These are phyloP conservation scores for Cataglyphis hispanica DNA, from an alignment of 1,140 invertebrate genomes.

Conservation along the genomic window DNA sequence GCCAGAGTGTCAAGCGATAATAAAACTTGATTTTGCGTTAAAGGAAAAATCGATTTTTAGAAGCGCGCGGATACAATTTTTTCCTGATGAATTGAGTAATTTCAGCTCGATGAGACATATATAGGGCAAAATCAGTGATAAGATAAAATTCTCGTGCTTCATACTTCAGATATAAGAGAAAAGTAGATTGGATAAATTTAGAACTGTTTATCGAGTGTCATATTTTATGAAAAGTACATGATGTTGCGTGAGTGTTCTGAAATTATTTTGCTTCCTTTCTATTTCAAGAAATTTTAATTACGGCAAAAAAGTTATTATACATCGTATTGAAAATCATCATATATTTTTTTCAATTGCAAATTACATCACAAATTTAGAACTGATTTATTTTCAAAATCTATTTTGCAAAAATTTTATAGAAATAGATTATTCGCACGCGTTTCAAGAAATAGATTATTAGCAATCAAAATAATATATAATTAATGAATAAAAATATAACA, in stretches of 20 bases:
- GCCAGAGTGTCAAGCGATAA: conserved; percentile 17
- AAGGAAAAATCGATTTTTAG: conserved; percentile 21
- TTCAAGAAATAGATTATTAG: neutral
- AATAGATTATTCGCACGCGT: neutral
- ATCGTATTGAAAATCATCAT: neutral
- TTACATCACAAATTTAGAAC: neutral
- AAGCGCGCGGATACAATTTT: neutral
- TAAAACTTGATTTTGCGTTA: conserved; percentile 1
- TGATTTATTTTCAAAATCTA: neutral
- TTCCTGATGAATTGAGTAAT: neutral
- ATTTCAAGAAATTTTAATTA: neutral
- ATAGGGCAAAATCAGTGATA: conserved; percentile 3
- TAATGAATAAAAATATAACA: neutral
- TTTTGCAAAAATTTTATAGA: neutral
- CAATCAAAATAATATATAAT: neutral
- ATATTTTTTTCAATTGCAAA: neutral
- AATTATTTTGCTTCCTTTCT: neutral
- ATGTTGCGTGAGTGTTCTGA: neutral
- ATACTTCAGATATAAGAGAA: conserved; percentile 13
- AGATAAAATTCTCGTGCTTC: neutral
- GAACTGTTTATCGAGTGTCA: neutral
- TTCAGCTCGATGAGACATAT: neutral
- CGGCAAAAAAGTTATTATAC: neutral
- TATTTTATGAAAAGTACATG: conserved; percentile 30
- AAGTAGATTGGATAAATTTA: conserved; percentile 13